Conservation (phyloP, 2,797 vertebrate species). For the Chloroceryle inda region DNA sequence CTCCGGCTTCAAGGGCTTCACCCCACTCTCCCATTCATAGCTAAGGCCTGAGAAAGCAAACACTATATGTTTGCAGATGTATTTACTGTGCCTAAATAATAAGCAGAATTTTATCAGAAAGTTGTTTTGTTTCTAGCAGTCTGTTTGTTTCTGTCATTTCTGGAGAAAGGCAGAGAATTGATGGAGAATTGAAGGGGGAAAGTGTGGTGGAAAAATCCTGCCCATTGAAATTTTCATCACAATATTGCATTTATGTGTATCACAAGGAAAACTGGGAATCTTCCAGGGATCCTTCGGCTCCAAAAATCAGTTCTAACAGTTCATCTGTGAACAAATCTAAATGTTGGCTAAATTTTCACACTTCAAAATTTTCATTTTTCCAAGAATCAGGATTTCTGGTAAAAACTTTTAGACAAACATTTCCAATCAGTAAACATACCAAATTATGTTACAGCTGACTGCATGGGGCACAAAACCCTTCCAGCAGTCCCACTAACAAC, state of each 20-base stretch:
- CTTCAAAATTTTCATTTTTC: not conserved
- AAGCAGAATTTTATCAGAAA: not conserved
- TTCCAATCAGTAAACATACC: not conserved
- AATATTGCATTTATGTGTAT: not conserved
- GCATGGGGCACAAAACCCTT: not conserved
- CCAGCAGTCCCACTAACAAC: too few relatives aligned
- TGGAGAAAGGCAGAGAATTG: not conserved
- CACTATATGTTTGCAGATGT: rapidly evolving
- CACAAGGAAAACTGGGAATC: not conserved
- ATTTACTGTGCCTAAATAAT: not conserved
- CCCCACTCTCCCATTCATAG: rapidly evolving
- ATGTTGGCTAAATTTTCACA: not conserved
- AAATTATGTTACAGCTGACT: not conserved
- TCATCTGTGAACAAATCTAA: not conserved
- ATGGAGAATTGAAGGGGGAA: not conserved
- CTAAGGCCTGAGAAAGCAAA: not conserved
- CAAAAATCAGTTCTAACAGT: not conserved
- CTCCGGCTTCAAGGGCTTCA: not conserved
- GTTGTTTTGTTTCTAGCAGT: not conserved
- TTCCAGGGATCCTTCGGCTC: not conserved
- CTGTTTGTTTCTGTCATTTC: not conserved
- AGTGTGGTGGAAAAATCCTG: not conserved
- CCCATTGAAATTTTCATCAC: not conserved
- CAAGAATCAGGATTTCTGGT: not conserved
- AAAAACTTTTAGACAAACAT: not conserved